A percentile compares a stretch with the other conserved stretches of the same genome.
These are phyloP conservation scores for Pelvicachromis taeniatus DNA, from an alignment of 2,113 vertebrate genomes.

Conservation along the genomic window DNA sequence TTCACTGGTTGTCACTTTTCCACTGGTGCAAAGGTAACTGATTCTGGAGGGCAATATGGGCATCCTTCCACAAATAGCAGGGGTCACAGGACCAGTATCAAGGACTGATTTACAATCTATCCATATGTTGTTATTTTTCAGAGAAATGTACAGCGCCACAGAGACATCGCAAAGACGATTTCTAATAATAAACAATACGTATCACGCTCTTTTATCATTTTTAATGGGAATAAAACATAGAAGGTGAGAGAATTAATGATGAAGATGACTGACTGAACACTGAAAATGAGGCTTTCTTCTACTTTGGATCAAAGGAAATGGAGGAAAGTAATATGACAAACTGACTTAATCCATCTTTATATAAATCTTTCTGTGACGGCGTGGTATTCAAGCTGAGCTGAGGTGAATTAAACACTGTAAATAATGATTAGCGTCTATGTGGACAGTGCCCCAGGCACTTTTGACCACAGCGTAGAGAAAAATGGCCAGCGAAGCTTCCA, in stretches of 20 bases:
- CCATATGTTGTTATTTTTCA: not conserved
- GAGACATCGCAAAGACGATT: not conserved
- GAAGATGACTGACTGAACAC: not conserved
- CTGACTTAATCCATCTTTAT: slow-evolving; percentile 6
- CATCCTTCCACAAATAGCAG: not conserved
- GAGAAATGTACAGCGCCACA: not conserved
- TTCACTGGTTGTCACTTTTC: not conserved
- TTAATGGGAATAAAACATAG: not conserved
- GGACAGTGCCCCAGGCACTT: not conserved
- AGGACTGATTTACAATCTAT: not conserved
- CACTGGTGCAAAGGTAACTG: not conserved
- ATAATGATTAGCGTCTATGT: not conserved
- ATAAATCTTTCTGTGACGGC: not conserved
- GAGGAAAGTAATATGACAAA: not conserved
- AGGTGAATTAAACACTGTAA: not conserved
- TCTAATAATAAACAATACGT: not conserved
- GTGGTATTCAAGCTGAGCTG: not conserved
- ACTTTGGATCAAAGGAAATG: not conserved
- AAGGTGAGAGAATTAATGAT: not conserved
- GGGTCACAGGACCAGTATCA: not conserved
- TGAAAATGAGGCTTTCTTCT: not conserved
- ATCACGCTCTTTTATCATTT: not conserved
- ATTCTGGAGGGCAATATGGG: not conserved
- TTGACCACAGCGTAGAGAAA: not conserved
- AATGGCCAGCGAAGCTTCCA: not conserved